A percentile compares a stretch with the other conserved stretches of the same genome.
Evolutionary conservation across 2,888 invertebrate genomes (phyloP).

Genomic region (Drosophila mercatorum): DNA sequence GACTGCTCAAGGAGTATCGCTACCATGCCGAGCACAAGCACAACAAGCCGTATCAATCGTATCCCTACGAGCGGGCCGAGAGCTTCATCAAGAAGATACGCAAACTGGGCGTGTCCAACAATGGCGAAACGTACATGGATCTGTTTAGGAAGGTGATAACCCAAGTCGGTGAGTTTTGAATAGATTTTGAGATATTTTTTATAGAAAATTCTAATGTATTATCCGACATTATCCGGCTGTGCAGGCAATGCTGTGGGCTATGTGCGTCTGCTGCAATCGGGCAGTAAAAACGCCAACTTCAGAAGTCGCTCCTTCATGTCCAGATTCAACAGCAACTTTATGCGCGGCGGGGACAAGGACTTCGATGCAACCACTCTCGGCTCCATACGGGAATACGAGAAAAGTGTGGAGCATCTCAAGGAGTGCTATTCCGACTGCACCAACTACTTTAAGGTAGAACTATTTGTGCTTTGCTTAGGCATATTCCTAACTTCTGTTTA

Average conservation of each 20-base stretch:
- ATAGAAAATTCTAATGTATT: not conserved
- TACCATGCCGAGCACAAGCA: constrained; percentile 89
- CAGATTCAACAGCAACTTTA: constrained; percentile 88
- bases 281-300: constrained; percentile 95
- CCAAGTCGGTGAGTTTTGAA: constrained; percentile 90
- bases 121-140: constrained; percentile 95
- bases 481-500: not conserved
- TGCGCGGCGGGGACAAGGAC: constrained; percentile 86
- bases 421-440: constrained; percentile 90
- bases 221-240: not conserved
- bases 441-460: constrained; percentile 81
- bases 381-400: constrained; percentile 90
- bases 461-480: no score
- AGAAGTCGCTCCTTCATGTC: constrained; percentile 96
- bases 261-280: constrained; percentile 96
- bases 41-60: constrained; percentile 67
- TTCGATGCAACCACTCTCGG: constrained; percentile 87
- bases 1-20: constrained; percentile 94
- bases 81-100: constrained; percentile 96
- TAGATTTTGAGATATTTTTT: no score
- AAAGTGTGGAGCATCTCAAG: constrained; percentile 91
- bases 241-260: constrained; percentile 95
- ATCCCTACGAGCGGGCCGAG: constrained; percentile 93
- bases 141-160: constrained; percentile 96
- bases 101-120: constrained; percentile 92